Evolutionary conservation across 2,113 vertebrate species (phyloP), one percentile per base, ranked within the genome.

Genomic region (Budorcas taxicolor): DNA sequence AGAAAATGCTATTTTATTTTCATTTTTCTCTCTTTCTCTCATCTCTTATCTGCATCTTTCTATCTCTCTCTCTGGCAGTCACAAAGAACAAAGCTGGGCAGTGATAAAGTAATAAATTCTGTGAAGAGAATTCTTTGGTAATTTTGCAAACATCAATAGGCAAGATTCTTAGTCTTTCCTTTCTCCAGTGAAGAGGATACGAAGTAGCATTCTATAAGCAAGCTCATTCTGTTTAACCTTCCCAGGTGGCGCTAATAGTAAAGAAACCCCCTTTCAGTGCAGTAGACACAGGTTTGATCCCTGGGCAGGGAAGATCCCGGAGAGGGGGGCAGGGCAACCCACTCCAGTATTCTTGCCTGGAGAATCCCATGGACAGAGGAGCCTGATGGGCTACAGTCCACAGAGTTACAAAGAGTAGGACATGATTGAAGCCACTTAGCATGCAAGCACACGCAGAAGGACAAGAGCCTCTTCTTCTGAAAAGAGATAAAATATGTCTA

Each of bases 281-380:
- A 76, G 36, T 23, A 43, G 71, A 13, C 23, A 7, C 0, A 6
- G 23, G 36, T 76, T 43, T 43, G 19, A 76, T 76, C 71, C 36
- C 71, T 14, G 23, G 19, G 19, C 0, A 0, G n/a, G n/a, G 67
- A 71, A 71, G n/a, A 23, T 71, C 67, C 19, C 5, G 0, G 67
- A 71, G 67, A 40, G 5, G 2, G n/a, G 64, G 67, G 1, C 67
- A 71, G n/a, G 19, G 10, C 19, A 71, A 71, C n/a, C 19, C n/a
- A 71, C 67, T 40, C 67, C 19, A 12, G n/a, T 40, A 40, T 71
- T 71, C 67, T 71, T 71, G n/a, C 67, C 67, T 71, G n/a, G n/a
- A 71, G 19, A 71, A 13, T 71, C n/a, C n/a, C 67, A 12, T 23
- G n/a, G 67, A 71, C 67, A 71, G 19, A 23, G n/a, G n/a, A 71